These are phyloP conservation scores for Motacilla alba DNA, from an alignment of 2,113 vertebrate genomes.

Conservation along the genomic window DNA sequence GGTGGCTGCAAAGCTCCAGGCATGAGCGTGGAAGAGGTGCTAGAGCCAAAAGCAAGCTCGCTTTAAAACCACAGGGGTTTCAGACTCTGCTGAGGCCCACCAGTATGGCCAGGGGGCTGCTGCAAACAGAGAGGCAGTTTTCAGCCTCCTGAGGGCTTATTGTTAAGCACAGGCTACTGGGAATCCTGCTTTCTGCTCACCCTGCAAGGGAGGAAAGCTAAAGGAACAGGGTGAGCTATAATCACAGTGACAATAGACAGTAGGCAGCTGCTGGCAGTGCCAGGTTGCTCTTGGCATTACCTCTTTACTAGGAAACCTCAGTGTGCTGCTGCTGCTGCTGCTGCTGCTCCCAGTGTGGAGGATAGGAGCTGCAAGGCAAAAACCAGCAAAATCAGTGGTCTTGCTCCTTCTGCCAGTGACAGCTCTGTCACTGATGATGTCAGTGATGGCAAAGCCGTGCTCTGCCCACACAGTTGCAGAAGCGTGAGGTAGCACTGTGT, in stretches of 20 bases:
- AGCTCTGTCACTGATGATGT: too few species aligned
- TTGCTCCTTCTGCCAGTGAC: not conserved
- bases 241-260: rapidly evolving
- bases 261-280: not conserved
- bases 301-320: not conserved
- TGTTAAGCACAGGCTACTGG: not conserved
- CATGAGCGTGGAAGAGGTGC: rapidly evolving
- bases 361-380: not conserved
- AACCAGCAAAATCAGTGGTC: not conserved
- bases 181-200: not conserved
- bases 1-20: not conserved
- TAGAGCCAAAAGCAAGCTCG: rapidly evolving
- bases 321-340: not conserved
- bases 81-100: not conserved
- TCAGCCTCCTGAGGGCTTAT: not conserved
- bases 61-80: not conserved
- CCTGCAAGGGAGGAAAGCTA: not conserved
- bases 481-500: not conserved
- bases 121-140: not conserved
- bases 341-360: not conserved
- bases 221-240: rapidly evolving
- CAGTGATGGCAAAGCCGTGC: not conserved
- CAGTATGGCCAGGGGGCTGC: rapidly evolving
- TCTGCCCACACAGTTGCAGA: not conserved
- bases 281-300: not conserved